Evolutionary conservation across 2,113 vertebrate genomes (phyloP).

Genomic region (Amblyopsis rosae): DNA sequence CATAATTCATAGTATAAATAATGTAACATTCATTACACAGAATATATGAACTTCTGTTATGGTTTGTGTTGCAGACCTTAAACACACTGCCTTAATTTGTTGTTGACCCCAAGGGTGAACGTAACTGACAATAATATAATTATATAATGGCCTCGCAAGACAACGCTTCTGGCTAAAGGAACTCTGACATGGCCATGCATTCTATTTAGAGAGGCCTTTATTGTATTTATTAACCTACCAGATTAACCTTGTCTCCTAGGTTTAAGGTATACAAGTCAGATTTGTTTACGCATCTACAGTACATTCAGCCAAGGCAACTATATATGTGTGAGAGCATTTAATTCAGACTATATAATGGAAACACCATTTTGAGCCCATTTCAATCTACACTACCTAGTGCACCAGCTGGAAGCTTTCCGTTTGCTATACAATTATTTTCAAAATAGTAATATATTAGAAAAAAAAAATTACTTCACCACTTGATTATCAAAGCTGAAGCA

Average conservation of each 20-base stretch:
- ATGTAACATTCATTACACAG: conserved; percentile 79
- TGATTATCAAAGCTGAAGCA: conserved; percentile 61
- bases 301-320: conserved; percentile 33
- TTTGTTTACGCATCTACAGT: conserved; percentile 57
- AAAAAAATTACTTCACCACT: conserved; percentile 24
- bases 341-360: no score
- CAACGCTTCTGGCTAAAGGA: conserved; percentile 59
- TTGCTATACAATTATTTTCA: conserved; percentile 48
- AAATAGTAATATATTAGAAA: conserved; percentile 18
- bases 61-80: conserved; percentile 48
- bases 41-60: conserved; percentile 77
- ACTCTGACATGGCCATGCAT: conserved; percentile 55
- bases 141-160: conserved; percentile 65
- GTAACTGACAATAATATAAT: conserved; percentile 75
- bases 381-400: conserved; percentile 5
- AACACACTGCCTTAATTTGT: conserved; percentile 71
- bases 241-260: conserved; percentile 67
- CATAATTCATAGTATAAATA: conserved; percentile 81
- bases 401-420: conserved; percentile 18
- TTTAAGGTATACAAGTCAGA: conserved; percentile 48
- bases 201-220: conserved; percentile 57
- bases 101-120: conserved; percentile 72
- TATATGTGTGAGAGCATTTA: no score
- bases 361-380: background rate
- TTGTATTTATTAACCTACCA: conserved; percentile 76